Conservation (phyloP, 2,113 vertebrate genomes). For the Climacteris rufus region DNA sequence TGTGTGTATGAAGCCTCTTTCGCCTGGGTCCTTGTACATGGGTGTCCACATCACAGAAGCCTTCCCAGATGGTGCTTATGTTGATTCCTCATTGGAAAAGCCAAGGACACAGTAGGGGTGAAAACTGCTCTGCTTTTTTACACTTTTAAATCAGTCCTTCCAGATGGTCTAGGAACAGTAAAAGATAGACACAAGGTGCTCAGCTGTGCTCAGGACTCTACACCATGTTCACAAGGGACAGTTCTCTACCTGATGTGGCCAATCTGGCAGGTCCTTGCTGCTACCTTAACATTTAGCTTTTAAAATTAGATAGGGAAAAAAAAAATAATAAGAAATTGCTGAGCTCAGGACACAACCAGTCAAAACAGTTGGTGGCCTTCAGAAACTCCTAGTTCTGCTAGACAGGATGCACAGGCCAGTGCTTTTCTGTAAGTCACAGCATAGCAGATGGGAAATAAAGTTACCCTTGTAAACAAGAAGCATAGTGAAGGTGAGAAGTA, state of each 20-base stretch:
- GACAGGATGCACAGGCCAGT: not conserved
- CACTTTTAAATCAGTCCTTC: not conserved
- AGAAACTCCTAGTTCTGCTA: not conserved
- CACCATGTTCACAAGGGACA: not conserved
- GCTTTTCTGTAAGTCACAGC: not conserved
- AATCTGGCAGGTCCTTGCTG: not conserved
- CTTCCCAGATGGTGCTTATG: not conserved
- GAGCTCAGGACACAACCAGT: not conserved
- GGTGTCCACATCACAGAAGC: constrained; percentile 5
- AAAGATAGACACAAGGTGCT: rapidly evolving
- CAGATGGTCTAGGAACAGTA: not conserved
- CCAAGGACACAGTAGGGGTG: not conserved
- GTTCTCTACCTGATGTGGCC: not conserved
- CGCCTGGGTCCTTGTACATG: not conserved
- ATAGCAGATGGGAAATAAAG: not conserved
- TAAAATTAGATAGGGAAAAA: not conserved
- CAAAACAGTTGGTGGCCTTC: not conserved
- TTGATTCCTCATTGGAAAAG: not conserved
- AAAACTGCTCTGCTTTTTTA: not conserved
- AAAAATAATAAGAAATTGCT: not conserved
- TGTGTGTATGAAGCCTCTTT: not conserved
- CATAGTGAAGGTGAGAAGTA: not conserved
- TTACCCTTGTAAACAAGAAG: not conserved
- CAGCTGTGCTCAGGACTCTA: not conserved
- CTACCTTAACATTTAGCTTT: not conserved